These are phyloP conservation scores for Noctua fimbriata DNA, from an alignment of 2,888 invertebrate genomes.

Conservation along the genomic window DNA sequence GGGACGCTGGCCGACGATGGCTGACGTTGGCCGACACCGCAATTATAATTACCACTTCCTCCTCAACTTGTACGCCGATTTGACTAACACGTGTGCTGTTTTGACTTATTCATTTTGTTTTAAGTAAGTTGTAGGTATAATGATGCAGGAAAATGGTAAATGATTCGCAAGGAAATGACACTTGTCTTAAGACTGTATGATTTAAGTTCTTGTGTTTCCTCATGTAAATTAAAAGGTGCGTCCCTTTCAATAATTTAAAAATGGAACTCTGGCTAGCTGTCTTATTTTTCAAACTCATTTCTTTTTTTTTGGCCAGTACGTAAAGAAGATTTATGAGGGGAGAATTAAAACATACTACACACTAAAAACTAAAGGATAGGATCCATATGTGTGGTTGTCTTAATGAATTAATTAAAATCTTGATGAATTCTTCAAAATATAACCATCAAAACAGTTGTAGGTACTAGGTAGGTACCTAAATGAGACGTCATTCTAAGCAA, in stretches of 20 bases:
- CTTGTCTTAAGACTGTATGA: neutral
- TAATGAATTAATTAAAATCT: neutral
- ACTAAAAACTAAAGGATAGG: neutral
- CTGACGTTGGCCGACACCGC: conserved; percentile 61
- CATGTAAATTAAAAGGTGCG: neutral
- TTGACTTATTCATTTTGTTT: conserved; percentile 48
- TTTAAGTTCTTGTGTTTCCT: conserved; percentile 5
- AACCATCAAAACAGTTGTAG: neutral
- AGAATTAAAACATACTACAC: neutral
- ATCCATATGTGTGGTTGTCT: neutral
- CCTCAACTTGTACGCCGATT: conserved; percentile 73
- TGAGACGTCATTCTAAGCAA: neutral
- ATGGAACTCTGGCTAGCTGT: neutral
- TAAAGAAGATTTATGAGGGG: too few relatives aligned
- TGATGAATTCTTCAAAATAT: neutral
- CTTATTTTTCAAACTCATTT: neutral
- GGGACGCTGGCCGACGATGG: conserved; percentile 56
- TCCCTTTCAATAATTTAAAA: neutral
- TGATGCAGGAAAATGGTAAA: conserved; percentile 7
- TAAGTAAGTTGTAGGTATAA: neutral
- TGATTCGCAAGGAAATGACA: neutral
- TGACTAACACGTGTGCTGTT: conserved; percentile 51
- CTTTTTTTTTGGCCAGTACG: neutral
- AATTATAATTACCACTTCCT: conserved; percentile 79
- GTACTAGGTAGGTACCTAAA: neutral